phyloP scores from a whole-genome alignment of 2,888 invertebrate species.

The Acronicta psi region DNA sequence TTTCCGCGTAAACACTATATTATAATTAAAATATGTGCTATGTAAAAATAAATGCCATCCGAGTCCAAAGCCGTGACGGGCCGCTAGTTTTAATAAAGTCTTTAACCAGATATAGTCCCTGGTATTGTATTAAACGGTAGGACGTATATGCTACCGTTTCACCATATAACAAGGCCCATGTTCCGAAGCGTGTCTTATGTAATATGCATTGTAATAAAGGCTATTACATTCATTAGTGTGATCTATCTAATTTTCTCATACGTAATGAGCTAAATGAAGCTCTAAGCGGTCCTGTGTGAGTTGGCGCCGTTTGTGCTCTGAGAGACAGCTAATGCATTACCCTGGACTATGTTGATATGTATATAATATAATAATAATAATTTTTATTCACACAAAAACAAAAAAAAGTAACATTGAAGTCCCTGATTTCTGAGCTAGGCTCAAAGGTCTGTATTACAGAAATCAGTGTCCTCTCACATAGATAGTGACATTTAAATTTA shows the following conservation, averaged over 20 bases:
- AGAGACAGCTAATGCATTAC: slow-evolving; percentile 10
- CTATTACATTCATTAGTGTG: slow-evolving; percentile 37
- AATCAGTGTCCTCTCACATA: too few relatives aligned
- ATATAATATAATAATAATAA: too few relatives aligned
- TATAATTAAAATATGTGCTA: too few relatives aligned
- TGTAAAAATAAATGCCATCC: too few relatives aligned
- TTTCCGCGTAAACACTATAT: too few relatives aligned
- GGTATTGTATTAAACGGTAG: neutral
- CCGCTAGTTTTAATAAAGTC: too few relatives aligned
- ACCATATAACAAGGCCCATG: slow-evolving; percentile 13
- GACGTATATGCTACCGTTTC: slow-evolving; percentile 27
- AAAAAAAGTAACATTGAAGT: too few relatives aligned
- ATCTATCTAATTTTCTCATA: slow-evolving; percentile 40
- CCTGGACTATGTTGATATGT: neutral
- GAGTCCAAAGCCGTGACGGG: too few relatives aligned
- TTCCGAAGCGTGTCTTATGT: slow-evolving; percentile 32
- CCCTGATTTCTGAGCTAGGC: too few relatives aligned
- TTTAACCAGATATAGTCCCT: neutral
- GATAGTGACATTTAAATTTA: too few relatives aligned
- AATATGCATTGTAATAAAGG: slow-evolving; percentile 39
- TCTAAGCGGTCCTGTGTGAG: slow-evolving; percentile 18
- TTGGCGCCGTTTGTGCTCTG: slow-evolving; percentile 8
- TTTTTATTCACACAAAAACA: too few relatives aligned
- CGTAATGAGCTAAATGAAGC: slow-evolving; percentile 45
- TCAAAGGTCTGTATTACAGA: too few relatives aligned